These are phyloP conservation scores for Leucoraja erinaceus DNA, from an alignment of 2,113 vertebrate species.

Conservation along the genomic window DNA sequence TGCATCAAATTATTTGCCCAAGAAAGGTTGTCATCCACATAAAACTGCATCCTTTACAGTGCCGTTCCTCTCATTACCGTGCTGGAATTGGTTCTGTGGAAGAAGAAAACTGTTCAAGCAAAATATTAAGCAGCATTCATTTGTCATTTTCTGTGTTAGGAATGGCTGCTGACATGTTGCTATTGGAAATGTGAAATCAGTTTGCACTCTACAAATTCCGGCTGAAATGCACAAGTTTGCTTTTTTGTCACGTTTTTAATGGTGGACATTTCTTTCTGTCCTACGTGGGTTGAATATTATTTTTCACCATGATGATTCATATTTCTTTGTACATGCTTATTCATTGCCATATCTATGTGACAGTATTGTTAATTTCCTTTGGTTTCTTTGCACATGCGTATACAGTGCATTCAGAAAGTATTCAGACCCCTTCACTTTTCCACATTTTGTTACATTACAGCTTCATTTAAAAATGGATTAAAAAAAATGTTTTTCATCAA, in stretches of 20 bases:
- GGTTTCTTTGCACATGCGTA: neutral
- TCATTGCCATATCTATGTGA: neutral
- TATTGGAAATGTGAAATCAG: conserved; percentile 18
- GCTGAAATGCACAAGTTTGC: neutral
- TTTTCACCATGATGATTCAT: neutral
- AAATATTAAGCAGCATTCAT: conserved; percentile 64
- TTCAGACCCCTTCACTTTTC: too few species aligned
- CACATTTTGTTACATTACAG: too few species aligned
- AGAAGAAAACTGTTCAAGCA: conserved; percentile 58
- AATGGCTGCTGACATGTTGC: conserved; percentile 24
- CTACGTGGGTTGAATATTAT: neutral
- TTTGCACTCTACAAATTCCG: conserved; percentile 17
- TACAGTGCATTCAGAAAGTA: too few species aligned
- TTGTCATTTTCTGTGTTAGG: conserved; percentile 53
- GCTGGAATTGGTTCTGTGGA: conserved; percentile 59
- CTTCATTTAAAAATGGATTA: too few species aligned
- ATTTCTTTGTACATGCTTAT: neutral
- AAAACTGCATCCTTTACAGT: conserved; percentile 51
- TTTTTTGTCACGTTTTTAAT: conserved; percentile 2
- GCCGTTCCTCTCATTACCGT: conserved; percentile 55
- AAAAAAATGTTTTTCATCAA: too few species aligned
- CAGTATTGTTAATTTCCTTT: conserved; percentile 17
- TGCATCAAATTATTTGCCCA: conserved; percentile 52
- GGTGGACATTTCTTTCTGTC: neutral
- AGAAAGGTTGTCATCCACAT: conserved; percentile 56